Conservation (phyloP, 1,140 invertebrate species). For the roundworm (Caenorhabditis elegans) region DNA sequence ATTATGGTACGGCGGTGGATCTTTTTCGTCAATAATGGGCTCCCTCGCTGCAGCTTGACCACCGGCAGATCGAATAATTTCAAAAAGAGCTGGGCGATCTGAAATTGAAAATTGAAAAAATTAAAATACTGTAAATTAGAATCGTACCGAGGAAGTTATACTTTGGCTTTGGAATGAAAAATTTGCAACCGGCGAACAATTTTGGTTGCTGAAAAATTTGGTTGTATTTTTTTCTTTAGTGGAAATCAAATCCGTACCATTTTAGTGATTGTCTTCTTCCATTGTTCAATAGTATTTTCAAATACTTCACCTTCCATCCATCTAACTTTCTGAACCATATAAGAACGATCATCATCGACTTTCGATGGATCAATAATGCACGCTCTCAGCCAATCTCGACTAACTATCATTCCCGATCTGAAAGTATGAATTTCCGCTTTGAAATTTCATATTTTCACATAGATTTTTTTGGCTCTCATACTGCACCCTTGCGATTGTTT, state of each 20-base stretch:
- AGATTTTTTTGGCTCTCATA: no score
- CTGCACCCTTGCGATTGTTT: no score
- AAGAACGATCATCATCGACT: background rate
- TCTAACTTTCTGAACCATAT: background rate
- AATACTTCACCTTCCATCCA: background rate
- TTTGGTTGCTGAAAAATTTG: background rate
- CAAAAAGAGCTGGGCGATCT: background rate
- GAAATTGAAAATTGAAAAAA: background rate
- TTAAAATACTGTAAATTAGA: background rate
- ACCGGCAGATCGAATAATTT: background rate
- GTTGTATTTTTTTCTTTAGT: background rate
- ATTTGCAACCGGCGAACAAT: slow-evolving; percentile 6
- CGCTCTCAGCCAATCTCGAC: background rate
- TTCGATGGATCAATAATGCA: slow-evolving; percentile 3
- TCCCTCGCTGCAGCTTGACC: background rate
- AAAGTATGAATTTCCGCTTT: background rate
- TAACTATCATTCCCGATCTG: background rate
- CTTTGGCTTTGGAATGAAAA: background rate
- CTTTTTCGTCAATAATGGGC: background rate
- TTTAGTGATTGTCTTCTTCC: background rate
- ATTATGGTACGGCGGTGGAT: background rate
- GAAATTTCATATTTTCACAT: background rate
- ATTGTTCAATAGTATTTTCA: background rate
- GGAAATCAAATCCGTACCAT: background rate
- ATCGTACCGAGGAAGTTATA: background rate